Base-by-base conservation (phyloP, 1,140 invertebrate genomes). In the Drosophila miranda region DNA sequence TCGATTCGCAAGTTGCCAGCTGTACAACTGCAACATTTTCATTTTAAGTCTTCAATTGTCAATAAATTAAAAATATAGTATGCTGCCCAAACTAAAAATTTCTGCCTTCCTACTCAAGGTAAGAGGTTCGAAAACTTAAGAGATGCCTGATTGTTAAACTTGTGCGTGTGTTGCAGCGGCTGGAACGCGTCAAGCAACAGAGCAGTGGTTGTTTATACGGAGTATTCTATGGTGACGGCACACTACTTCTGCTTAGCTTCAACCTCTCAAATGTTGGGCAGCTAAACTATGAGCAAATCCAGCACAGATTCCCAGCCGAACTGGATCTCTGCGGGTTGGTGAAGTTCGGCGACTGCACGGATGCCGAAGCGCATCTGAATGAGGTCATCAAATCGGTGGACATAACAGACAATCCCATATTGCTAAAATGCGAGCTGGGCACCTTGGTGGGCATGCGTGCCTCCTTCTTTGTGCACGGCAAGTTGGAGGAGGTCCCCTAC, bases 371-470 rank as follows among this genome's bases (percentile, higher is more conserved):
- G 6, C 92, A 93, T 72, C 90, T 94, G 51, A 93, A 92, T 69
- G 93, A 94, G 82, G 93, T 94, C 63, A 92, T 95, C 53, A 94
- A 94, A 92, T 93, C 95, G 86, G 93, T 95, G 71, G 94, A 95
- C 90, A 94, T 95, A 57, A 95, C 95, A 50, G 95, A 95, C 84
- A 95, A 95, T 91, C 95, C 95, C 28, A 91, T 96, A 43, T 91
- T 95, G 61, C 90, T 96, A 26, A 93, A 93, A 76, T 94, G 92
- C 73, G 91, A 91, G n/a, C 64, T 93, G 21, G 92, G 92, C 62
- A 91, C 93, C 11, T 82, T 92, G 51, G 92, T 93, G 60, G 92
- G 93, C 16, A 78, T 95, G 51, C 91, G 93, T 78, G 92, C 94
- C 9, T 94, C 93, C 67, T 94, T 95, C 82, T 93, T 95, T 62